Percentiles rank a stretch among this genome's conserved stretches.
Evolutionary conservation across 2,888 invertebrate species (phyloP).

Genomic region (Heteropelma amictum): DNA sequence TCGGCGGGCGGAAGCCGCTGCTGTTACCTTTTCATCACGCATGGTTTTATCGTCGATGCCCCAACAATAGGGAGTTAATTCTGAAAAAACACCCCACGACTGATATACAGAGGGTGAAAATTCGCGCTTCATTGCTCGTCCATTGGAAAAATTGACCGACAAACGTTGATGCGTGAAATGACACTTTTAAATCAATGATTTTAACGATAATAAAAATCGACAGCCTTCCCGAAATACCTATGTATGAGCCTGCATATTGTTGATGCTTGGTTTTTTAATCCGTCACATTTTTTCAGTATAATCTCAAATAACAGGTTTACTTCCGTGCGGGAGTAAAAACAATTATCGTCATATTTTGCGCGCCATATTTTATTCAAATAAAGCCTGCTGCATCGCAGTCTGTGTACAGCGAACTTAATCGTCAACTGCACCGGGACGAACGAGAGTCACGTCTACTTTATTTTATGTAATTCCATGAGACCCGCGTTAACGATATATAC

Average conservation of each 20-base stretch:
- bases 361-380: background rate
- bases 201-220: no score
- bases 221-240: no score
- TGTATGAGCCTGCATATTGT: no score
- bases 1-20: background rate
- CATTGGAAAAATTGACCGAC: background rate
- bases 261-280: no score
- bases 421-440: background rate
- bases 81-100: conserved; percentile 4
- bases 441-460: conserved; percentile 17
- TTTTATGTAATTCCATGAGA: conserved; percentile 13
- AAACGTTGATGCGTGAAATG: background rate
- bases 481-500: background rate
- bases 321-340: no score
- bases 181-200: no score
- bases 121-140: background rate
- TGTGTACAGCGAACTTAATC: conserved; percentile 13
- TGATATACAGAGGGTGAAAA: background rate
- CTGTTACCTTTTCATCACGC: background rate
- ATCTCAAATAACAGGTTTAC: no score
- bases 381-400: background rate
- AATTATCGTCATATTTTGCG: background rate
- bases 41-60: no score
- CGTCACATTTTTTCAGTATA: no score
- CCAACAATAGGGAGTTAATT: conserved; percentile 37